Conservation (phyloP, 2,797 vertebrate species). For the Oreortyx pictus region DNA sequence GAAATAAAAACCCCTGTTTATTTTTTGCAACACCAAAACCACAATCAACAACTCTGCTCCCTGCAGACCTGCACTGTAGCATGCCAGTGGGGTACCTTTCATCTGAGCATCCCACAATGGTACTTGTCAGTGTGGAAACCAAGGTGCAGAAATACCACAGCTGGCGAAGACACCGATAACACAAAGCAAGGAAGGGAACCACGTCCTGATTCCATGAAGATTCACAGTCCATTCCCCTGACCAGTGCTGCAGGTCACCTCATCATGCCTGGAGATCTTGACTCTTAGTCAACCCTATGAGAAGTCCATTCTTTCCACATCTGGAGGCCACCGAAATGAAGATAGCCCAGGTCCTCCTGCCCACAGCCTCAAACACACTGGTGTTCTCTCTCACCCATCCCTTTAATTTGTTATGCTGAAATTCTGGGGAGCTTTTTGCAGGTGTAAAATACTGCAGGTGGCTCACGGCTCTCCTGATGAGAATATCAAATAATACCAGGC, state of each 20-base stretch:
- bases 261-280: neutral
- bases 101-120: neutral
- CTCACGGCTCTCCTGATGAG: neutral
- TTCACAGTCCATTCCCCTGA: neutral
- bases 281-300: neutral
- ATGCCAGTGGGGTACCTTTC: neutral
- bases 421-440: neutral
- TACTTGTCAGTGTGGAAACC: neutral
- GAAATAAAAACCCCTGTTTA: neutral
- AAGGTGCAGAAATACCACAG: neutral
- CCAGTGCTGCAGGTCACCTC: neutral
- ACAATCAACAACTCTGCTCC: neutral
- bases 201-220: neutral
- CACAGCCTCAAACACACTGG: neutral
- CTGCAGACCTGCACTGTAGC: neutral
- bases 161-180: neutral
- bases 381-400: neutral
- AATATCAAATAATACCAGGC: neutral
- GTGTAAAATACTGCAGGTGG: neutral
- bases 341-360: neutral
- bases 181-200: neutral
- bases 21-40: neutral
- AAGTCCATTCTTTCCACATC: neutral
- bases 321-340: neutral
- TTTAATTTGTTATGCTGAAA: neutral